phyloP scores from a whole-genome alignment of 2,113 vertebrate species.

The Macaca fascicularis region T2T-MFA8v1.1 NC_088379.1:9678501-9679000 shows the following conservation, averaged over 20 bases:
- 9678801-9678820: not conserved
- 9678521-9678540: not conserved
- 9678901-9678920: not conserved
- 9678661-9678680: not conserved
- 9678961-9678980: not conserved
- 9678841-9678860: not conserved
- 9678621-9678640: not conserved
- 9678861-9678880: not conserved
- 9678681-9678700: not conserved
- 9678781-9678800: not conserved
- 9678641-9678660: not conserved
- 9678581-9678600: not conserved
- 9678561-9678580: not conserved
- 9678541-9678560: not conserved
- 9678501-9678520: not conserved
- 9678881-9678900: not conserved
- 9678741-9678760: not conserved
- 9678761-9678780: not conserved
- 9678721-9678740: not conserved
- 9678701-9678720: not conserved
- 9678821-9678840: not conserved
- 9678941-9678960: not conserved
- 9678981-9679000: not conserved
- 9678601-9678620: not conserved
- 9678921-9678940: not conserved